Base-by-base conservation (phyloP, 2,888 invertebrate genomes). In the Eulithis prunata region DNA sequence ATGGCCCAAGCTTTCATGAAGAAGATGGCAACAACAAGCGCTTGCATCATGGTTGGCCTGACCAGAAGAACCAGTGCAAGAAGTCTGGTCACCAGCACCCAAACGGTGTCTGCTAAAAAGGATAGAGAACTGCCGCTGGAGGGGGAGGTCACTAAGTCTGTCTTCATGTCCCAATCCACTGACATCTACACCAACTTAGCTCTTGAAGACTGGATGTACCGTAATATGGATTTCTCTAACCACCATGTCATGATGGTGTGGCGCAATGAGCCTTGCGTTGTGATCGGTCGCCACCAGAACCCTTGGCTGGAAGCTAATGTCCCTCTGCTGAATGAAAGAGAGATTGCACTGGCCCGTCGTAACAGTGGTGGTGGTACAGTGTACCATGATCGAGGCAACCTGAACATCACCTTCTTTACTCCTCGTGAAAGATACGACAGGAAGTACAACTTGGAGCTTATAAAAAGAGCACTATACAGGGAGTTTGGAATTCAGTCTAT, bases 331-430 rank as follows among this genome's bases (percentile, higher is more conserved):
- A 83, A 93, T 69, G 94, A 95, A 57, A 93, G 94, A 51, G 96
- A 95, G 13, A 95, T 99, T 64, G 93, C 94, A 11, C 79, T 99
- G 68, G 99, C 97, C 0, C 94, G 99, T 65, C 94, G 99, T 51
- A 97, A 97, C 81, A 99, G 99, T 87, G 99, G 99, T 38, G 97
- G 99, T 68, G 99, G 99, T 36, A 96, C 99, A 4, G 99, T 99
- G 32, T 99, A 98, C 87, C 99, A 99, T 86, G 99, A 99, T 87
- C 90, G 95, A 71, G 99, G 98, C 64, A 99, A 98, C 91, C 92
- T 99, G 0, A 99, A 99, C 90, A 94, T 98, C 71, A 97, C 98
- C 0, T 98, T 99, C 87, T 97, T 99, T 79, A 97, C 98, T 11
- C 95, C 96, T 3, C 94, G 96, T 71, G 95, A 96, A 72, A 94